A percentile compares a stretch with the other conserved stretches of the same genome.
These are phyloP conservation scores for Himalopsyche tibetana DNA, from an alignment of 2,888 invertebrate species.

Conservation along the genomic window DNA sequence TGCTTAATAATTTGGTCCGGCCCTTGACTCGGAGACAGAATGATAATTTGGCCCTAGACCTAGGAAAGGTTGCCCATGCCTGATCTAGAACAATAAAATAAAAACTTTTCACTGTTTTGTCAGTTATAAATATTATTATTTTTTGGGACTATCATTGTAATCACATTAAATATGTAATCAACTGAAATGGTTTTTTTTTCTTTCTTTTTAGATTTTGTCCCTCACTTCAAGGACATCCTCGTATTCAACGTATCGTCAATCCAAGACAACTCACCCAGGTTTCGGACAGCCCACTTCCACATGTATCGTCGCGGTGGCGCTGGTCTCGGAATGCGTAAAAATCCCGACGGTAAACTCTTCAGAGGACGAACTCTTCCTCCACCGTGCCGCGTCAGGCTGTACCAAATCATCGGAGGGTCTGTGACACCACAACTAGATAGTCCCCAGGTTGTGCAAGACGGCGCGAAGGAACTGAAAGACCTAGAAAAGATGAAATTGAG, in stretches of 20 bases:
- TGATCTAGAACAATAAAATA: too few species aligned
- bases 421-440: slow-evolving; percentile 37
- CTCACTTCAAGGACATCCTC: slow-evolving; percentile 62
- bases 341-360: slow-evolving; percentile 41
- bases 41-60: too few species aligned
- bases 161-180: not conserved
- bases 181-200: not conserved
- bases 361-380: slow-evolving; percentile 63
- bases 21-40: too few species aligned
- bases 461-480: slow-evolving; percentile 55
- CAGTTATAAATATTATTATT: too few species aligned
- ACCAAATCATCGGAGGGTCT: slow-evolving; percentile 60
- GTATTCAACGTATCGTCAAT: slow-evolving; percentile 61
- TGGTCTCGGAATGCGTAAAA: slow-evolving; percentile 14
- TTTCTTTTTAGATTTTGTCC: slow-evolving; percentile 62
- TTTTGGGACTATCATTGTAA: too few species aligned
- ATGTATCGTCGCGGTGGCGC: slow-evolving; percentile 62
- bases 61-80: too few species aligned
- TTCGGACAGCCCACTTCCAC: slow-evolving; percentile 65
- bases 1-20: too few species aligned
- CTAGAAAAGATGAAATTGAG: slow-evolving; percentile 63
- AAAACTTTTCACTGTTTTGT: too few species aligned
- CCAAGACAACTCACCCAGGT: slow-evolving; percentile 49
- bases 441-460: slow-evolving; percentile 22
- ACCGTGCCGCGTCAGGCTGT: slow-evolving; percentile 65